Evolutionary conservation across 37 sponge, comb jelly and placozoan genomes (phyloP).

Genomic region (Aplysina aerophoba): DNA sequence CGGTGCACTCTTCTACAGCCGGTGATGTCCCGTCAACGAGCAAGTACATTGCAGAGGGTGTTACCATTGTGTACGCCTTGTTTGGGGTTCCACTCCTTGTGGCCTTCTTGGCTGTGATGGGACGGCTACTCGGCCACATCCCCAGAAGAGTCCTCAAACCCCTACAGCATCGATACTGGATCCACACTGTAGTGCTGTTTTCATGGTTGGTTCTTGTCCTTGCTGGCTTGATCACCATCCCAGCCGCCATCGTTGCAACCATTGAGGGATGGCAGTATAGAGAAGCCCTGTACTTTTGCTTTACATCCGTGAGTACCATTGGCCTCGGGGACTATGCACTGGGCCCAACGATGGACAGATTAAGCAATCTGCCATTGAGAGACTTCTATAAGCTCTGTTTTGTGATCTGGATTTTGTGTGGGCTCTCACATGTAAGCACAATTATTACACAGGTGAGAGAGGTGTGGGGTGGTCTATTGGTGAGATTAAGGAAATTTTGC

Average conservation of each 20-base stretch:
- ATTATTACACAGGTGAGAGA: neutral
- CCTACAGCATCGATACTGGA: neutral
- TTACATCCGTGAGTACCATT: slow-evolving; percentile 78
- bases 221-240: slow-evolving; percentile 58
- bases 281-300: slow-evolving; percentile 58
- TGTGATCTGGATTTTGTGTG: neutral
- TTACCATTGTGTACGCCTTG: slow-evolving; percentile 71
- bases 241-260: slow-evolving; percentile 50
- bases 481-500: neutral
- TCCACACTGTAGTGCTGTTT: neutral
- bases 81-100: slow-evolving; percentile 77
- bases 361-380: neutral
- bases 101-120: slow-evolving; percentile 53
- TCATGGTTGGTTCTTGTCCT: neutral
- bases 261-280: slow-evolving; percentile 74
- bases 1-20: slow-evolving; percentile 39
- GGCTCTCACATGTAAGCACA: neutral
- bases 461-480: neutral
- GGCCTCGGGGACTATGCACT: slow-evolving; percentile 88
- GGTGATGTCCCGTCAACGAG: slow-evolving; percentile 68
- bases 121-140: neutral
- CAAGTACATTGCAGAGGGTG: slow-evolving; percentile 43
- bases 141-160: neutral
- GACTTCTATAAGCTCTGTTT: neutral
- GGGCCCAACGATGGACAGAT: neutral